Evolutionary conservation across 2,113 vertebrate species (phyloP).

Genomic region (Machaerirhynchus nigripectus): DNA sequence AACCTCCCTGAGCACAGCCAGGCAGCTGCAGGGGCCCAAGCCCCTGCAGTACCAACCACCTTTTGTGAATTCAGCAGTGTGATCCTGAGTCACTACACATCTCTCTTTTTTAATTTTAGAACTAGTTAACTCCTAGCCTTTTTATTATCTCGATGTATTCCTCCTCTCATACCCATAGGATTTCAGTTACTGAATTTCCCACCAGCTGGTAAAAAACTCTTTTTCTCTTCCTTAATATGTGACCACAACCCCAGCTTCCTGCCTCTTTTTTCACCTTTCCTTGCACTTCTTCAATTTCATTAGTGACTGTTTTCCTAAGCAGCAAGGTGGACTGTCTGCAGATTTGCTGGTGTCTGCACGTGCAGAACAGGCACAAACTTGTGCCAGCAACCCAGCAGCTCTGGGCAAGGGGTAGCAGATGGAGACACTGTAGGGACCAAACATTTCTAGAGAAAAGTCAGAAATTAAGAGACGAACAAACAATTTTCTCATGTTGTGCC

Average conservation of each 20-base stretch:
- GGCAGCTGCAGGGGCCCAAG: not conserved
- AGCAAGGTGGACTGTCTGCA: not conserved
- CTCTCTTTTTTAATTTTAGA: not conserved
- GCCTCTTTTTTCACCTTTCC: not conserved
- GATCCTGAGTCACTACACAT: not conserved
- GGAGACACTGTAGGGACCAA: not conserved
- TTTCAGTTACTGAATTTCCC: not conserved
- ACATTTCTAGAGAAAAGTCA: not conserved
- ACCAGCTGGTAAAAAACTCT: not conserved
- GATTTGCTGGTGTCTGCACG: not conserved
- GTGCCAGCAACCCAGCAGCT: rapidly evolving
- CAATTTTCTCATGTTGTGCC: not conserved
- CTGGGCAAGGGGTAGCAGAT: not conserved
- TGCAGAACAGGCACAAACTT: not conserved
- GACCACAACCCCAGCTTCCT: not conserved
- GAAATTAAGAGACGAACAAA: not conserved
- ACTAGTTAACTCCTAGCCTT: not conserved
- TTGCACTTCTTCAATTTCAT: not conserved
- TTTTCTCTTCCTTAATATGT: not conserved
- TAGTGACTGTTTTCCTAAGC: not conserved
- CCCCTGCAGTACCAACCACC: too few relatives aligned
- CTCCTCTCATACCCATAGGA: not conserved
- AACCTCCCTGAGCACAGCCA: not conserved
- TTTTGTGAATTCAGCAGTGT: not conserved
- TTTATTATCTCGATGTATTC: not conserved